Percentiles rank a stretch among this genome's conserved stretches.
Evolutionary conservation across 2,888 invertebrate species (phyloP).

Genomic region (Chaitophorus viminalis): DNA sequence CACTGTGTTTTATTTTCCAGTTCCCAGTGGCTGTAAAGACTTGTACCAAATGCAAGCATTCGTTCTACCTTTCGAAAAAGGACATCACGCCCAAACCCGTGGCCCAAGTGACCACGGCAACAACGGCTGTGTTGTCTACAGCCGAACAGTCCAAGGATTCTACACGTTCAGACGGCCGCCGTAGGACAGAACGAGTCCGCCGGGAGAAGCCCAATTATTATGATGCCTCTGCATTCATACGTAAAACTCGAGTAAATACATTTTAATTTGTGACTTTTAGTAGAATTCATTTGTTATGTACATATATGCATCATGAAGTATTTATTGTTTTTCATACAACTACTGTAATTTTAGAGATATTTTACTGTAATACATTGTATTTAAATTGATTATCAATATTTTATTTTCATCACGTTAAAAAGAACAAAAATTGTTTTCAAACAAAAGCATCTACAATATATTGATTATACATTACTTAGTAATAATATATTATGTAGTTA

Average conservation of each 20-base stretch:
- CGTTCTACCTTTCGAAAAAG: constrained; percentile 77
- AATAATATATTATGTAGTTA: neutral
- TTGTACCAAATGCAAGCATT: constrained; percentile 81
- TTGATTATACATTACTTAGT: too few relatives aligned
- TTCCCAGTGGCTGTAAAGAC: constrained; percentile 86
- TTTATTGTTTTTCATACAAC: too few relatives aligned
- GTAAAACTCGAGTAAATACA: constrained; percentile 58
- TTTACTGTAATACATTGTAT: too few relatives aligned
- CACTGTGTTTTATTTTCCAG: constrained; percentile 68
- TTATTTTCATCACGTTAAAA: too few relatives aligned
- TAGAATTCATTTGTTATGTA: too few relatives aligned
- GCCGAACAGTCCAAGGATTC: constrained; percentile 64
- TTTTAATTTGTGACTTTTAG: neutral
- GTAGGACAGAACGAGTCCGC: constrained; percentile 79
- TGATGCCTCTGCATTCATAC: constrained; percentile 80
- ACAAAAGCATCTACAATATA: too few relatives aligned
- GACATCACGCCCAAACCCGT: constrained; percentile 31
- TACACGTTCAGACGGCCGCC: constrained; percentile 68
- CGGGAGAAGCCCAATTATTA: constrained; percentile 85
- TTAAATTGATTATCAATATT: too few relatives aligned
- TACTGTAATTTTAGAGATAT: too few relatives aligned
- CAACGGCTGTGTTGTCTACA: constrained; percentile 68
- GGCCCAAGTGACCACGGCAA: constrained; percentile 67
- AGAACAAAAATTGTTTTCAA: too few relatives aligned
- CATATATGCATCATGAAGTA: too few relatives aligned